Evolutionary conservation across 2,797 vertebrate species (phyloP).

Genomic region (Anas acuta): DNA sequence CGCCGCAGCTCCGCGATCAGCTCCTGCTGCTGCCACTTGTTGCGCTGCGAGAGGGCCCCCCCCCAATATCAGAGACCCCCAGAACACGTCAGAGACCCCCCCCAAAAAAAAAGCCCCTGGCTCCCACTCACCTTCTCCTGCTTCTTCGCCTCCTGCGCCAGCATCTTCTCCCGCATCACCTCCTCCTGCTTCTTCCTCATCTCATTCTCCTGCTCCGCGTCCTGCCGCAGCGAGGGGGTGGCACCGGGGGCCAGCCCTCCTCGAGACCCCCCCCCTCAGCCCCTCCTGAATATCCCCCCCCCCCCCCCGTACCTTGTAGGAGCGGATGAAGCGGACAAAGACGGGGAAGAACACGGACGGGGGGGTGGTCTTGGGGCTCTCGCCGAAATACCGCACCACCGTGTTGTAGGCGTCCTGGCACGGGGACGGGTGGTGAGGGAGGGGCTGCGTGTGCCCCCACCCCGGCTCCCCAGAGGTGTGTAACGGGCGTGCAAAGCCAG

Average conservation of each 20-base stretch:
- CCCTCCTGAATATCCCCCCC: background rate
- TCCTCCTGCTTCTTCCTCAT: slow-evolving; percentile 93
- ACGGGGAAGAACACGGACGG: slow-evolving; percentile 97
- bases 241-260: background rate
- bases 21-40: slow-evolving; percentile 93
- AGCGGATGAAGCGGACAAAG: slow-evolving; percentile 94
- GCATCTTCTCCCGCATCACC: slow-evolving; percentile 92
- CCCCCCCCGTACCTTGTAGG: slow-evolving; percentile 90
- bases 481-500: background rate
- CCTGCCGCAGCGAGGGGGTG: slow-evolving; percentile 70
- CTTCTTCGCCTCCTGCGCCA: slow-evolving; percentile 94
- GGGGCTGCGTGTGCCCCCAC: background rate
- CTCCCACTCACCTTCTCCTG: slow-evolving; percentile 76
- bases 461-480: background rate
- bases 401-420: slow-evolving; percentile 93
- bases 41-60: slow-evolving; percentile 58
- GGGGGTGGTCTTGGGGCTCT: slow-evolving; percentile 95
- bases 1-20: slow-evolving; percentile 91
- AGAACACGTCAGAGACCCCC: too few species aligned
- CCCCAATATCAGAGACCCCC: too few species aligned
- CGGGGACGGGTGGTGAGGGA: fast-evolving
- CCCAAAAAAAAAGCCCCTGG: too few species aligned
- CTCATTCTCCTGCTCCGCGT: slow-evolving; percentile 92
- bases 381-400: slow-evolving; percentile 95
- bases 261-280: fast-evolving